A percentile compares a stretch with the other conserved stretches of the same genome.
phyloP scores from a whole-genome alignment of 2,113 vertebrate genomes.

The Poeciliopsis prolifica region DNA sequence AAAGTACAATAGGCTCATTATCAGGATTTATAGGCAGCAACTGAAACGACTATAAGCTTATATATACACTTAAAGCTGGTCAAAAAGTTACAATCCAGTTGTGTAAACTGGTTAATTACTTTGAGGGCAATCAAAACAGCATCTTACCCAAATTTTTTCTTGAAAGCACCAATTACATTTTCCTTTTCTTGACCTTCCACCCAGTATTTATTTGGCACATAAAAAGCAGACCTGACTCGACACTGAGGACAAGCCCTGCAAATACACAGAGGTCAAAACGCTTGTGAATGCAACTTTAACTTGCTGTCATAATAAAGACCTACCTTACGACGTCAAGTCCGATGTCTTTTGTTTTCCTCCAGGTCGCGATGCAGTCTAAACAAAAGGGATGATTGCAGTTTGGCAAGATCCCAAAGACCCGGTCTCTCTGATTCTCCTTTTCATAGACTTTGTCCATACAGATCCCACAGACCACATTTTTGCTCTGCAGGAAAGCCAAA shows the following conservation, averaged over 20 bases:
- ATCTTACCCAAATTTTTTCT: slow-evolving; percentile 78
- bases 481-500: slow-evolving; percentile 72
- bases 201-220: slow-evolving; percentile 90
- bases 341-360: slow-evolving; percentile 84
- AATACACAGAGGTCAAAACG: neutral
- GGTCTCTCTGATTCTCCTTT: slow-evolving; percentile 69
- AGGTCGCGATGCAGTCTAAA: slow-evolving; percentile 85
- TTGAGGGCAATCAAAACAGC: neutral
- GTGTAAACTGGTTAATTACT: neutral
- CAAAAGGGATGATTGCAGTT: slow-evolving; percentile 88
- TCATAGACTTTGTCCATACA: slow-evolving; percentile 93
- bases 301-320: slow-evolving; percentile 29
- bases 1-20: no score
- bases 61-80: neutral
- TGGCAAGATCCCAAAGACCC: slow-evolving; percentile 87
- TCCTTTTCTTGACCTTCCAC: slow-evolving; percentile 82
- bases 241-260: slow-evolving; percentile 89
- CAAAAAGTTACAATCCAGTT: neutral
- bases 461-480: slow-evolving; percentile 85
- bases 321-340: slow-evolving; percentile 82
- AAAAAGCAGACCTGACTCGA: slow-evolving; percentile 85
- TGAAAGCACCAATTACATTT: slow-evolving; percentile 82
- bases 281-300: fast-evolving
- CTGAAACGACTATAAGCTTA: no score
- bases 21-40: no score